A percentile compares a stretch with the other conserved stretches of the same genome.
These are phyloP conservation scores for Periphyllus acericola DNA, from an alignment of 2,888 invertebrate species.

Conservation along the genomic window DNA sequence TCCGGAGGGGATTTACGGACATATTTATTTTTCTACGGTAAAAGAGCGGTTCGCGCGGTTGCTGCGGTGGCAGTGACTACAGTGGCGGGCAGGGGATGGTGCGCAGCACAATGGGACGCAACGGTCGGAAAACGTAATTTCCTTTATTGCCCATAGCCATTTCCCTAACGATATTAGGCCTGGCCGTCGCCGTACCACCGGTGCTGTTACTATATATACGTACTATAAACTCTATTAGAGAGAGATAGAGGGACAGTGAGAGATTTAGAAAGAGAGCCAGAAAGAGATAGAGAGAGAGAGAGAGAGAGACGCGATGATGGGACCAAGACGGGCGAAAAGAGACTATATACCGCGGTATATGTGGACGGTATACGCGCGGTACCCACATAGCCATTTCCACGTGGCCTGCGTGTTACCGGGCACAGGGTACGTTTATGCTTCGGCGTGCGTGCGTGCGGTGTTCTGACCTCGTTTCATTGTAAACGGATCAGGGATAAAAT, in stretches of 20 bases:
- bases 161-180: constrained; percentile 58
- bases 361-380: no score
- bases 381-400: not conserved
- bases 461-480: constrained; percentile 40
- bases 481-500: not conserved
- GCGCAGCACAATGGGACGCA: constrained; percentile 9
- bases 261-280: not conserved
- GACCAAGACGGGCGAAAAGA: not conserved
- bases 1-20: constrained; percentile 42
- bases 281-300: no score
- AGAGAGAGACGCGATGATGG: not conserved
- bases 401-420: not conserved
- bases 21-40: constrained; percentile 43
- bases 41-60: not conserved
- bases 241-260: not conserved
- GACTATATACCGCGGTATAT: no score
- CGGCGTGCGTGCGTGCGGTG: not conserved
- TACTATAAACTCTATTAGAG: not conserved
- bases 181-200: not conserved
- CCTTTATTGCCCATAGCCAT: constrained; percentile 60
- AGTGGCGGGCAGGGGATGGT: not conserved
- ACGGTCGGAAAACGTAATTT: constrained; percentile 60
- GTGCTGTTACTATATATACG: not conserved
- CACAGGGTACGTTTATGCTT: not conserved
- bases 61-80: not conserved